These are phyloP conservation scores for Diglossa brunneiventris DNA, from an alignment of 2,113 vertebrate species.

Conservation along the genomic window DNA sequence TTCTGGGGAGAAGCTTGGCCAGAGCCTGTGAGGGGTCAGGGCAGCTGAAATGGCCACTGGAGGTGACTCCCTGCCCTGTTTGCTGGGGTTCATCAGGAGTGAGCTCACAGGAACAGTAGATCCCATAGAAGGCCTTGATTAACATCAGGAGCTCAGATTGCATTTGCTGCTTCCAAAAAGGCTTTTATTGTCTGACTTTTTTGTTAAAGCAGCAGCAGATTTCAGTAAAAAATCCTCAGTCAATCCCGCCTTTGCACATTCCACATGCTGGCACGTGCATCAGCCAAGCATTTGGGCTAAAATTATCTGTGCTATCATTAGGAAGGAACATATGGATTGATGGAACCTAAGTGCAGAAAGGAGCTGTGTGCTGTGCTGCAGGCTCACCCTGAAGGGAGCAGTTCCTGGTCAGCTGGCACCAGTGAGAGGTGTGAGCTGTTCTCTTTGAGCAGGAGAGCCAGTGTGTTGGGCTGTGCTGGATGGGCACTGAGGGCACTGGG, in stretches of 20 bases:
- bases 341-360: background rate
- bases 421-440: rapidly evolving
- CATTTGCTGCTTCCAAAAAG: background rate
- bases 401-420: background rate
- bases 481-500: background rate
- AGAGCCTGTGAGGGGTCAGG: background rate
- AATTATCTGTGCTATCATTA: background rate
- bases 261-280: background rate
- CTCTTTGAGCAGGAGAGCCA: background rate
- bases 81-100: background rate
- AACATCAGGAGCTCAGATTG: background rate
- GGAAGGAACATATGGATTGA: background rate
- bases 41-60: background rate
- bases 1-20: background rate
- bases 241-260: background rate
- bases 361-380: background rate
- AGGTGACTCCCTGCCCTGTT: background rate
- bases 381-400: background rate
- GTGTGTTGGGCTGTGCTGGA: background rate
- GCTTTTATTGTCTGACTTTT: background rate
- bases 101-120: background rate
- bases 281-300: background rate
- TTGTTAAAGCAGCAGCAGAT: background rate
- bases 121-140: background rate
- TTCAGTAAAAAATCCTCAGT: background rate